Evolutionary conservation across 2,888 invertebrate genomes (phyloP).

Genomic region (Lordiphosa fenestrarum): DNA sequence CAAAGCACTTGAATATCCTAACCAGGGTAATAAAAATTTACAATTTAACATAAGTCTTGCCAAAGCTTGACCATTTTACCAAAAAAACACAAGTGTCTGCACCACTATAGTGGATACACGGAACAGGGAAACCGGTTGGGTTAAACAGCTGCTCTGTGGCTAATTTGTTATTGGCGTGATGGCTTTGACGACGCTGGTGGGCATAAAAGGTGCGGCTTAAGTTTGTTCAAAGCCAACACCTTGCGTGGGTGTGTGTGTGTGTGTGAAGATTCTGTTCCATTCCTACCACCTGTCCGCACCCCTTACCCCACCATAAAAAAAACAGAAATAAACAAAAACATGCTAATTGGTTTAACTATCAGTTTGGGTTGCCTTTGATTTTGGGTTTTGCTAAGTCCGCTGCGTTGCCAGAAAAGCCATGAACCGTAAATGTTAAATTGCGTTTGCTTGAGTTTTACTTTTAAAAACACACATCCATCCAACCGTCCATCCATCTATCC

Average conservation of each 20-base stretch:
- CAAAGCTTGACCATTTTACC: background rate
- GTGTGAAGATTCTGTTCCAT: background rate
- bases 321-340: conserved; percentile 38
- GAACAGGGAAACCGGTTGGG: conserved; percentile 1
- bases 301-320: background rate
- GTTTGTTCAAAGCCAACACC: conserved; percentile 36
- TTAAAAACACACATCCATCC: conserved; percentile 19
- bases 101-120: no score
- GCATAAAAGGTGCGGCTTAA: conserved; percentile 30
- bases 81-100: no score
- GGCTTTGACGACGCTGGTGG: conserved; percentile 15
- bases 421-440: conserved; percentile 72
- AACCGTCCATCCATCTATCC: background rate
- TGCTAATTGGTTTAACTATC: conserved; percentile 70
- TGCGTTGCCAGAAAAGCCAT: conserved; percentile 34
- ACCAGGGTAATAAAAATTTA: conserved; percentile 4
- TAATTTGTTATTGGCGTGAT: conserved; percentile 20
- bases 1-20: background rate
- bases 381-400: conserved; percentile 25
- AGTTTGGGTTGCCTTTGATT: conserved; percentile 40
- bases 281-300: background rate
- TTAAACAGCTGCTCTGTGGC: conserved; percentile 4
- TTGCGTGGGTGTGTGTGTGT: conserved; percentile 23
- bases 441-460: conserved; percentile 57
- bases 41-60: conserved; percentile 6